These are phyloP conservation scores for Nasonovia ribisnigri DNA, from an alignment of 2,888 invertebrate species.

Conservation along the genomic window DNA sequence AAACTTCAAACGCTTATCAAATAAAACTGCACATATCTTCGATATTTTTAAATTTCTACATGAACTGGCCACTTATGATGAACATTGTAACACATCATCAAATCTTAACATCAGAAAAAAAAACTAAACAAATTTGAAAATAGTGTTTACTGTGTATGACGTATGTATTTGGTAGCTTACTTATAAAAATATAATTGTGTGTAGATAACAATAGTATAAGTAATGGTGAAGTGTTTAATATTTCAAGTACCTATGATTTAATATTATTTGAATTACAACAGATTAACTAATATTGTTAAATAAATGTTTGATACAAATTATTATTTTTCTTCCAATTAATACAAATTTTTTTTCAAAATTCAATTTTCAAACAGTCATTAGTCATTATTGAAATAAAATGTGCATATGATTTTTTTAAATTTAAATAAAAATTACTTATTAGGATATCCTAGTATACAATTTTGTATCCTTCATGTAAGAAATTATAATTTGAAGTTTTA, in stretches of 20 bases:
- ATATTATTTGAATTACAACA: background rate
- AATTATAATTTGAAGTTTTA: background rate
- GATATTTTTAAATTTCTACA: background rate
- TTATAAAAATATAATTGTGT: background rate
- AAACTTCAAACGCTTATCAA: background rate
- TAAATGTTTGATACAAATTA: background rate
- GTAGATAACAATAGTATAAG: background rate
- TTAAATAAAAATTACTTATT: background rate
- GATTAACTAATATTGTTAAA: background rate
- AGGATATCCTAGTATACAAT: background rate
- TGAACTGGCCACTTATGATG: background rate
- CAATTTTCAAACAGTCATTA: background rate
- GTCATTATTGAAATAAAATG: background rate
- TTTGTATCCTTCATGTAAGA: background rate
- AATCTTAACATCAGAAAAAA: background rate
- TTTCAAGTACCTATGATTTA: background rate
- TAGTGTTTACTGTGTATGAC: too few relatives aligned
- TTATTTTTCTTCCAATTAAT: background rate
- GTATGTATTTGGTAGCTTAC: background rate
- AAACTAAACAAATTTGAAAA: background rate
- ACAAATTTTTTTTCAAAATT: background rate
- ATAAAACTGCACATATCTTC: background rate
- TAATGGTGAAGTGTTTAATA: background rate
- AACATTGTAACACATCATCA: background rate
- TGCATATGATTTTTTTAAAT: background rate